Evolutionary conservation across 2,888 invertebrate species (phyloP).

Genomic region (Tetramorium bicarinatum): DNA sequence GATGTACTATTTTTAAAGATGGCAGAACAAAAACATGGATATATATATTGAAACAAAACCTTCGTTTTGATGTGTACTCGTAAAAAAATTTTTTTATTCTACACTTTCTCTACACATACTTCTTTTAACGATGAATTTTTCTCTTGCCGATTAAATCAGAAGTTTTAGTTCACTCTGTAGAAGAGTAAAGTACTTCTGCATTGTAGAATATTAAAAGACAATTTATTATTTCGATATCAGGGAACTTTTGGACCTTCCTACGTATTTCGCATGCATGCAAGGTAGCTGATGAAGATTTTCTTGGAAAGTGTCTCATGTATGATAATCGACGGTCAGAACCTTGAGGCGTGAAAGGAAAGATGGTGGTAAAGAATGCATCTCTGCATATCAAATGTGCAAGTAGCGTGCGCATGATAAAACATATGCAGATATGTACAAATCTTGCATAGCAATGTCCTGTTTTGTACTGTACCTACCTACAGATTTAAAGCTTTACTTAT

Average conservation of each 20-base stretch:
- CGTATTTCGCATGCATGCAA: neutral
- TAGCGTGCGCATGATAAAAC: conserved; percentile 59
- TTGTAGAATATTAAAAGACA: too few relatives aligned
- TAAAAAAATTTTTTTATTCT: neutral
- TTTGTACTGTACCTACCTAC: conserved; percentile 15
- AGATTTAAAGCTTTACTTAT: neutral
- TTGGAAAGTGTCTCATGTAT: conserved; percentile 39
- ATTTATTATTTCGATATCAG: too few relatives aligned
- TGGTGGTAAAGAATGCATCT: conserved; percentile 69
- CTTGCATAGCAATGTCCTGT: conserved; percentile 61
- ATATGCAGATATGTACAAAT: conserved; percentile 56
- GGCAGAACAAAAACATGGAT: conserved; percentile 3
- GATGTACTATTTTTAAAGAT: conserved; percentile 41
- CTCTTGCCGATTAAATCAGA: neutral
- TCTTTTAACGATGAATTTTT: neutral
- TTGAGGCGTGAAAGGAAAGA: conserved; percentile 76
- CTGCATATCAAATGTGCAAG: conserved; percentile 55
- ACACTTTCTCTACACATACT: neutral
- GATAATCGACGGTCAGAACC: conserved; percentile 62
- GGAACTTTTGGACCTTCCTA: neutral
- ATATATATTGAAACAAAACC: neutral
- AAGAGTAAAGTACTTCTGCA: too few relatives aligned
- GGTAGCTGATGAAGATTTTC: conserved; percentile 42
- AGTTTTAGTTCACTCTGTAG: neutral
- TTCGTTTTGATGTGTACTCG: neutral